Conservation (phyloP, 2,113 vertebrate genomes). For the Ploceus nigricollis region DNA sequence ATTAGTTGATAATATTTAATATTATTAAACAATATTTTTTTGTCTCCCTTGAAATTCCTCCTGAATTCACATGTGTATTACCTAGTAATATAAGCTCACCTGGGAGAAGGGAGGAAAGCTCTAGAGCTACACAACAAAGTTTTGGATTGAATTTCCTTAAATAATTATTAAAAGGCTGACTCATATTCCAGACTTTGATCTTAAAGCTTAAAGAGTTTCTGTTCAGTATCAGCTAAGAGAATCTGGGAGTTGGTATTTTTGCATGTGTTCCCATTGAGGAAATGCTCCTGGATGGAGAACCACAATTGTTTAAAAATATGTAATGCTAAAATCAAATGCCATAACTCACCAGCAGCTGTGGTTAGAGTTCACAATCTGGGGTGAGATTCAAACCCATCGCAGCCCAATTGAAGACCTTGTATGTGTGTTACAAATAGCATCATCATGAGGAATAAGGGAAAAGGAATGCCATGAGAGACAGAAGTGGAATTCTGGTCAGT, state of each 20-base stretch:
- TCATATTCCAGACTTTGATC: background rate
- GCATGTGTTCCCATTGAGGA: background rate
- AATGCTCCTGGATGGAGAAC: background rate
- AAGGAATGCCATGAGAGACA: background rate
- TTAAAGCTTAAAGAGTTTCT: background rate
- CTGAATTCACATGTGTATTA: background rate
- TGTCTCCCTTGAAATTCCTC: background rate
- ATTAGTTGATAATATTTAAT: background rate
- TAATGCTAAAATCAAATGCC: background rate
- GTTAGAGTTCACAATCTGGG: background rate
- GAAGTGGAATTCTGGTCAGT: background rate
- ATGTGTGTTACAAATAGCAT: background rate
- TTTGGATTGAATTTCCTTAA: background rate
- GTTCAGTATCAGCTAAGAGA: background rate
- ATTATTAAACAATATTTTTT: background rate
- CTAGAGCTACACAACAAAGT: background rate
- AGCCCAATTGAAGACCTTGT: background rate
- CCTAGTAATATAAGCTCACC: background rate
- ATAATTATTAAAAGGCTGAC: background rate
- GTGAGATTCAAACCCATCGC: background rate
- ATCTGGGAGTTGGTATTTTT: background rate
- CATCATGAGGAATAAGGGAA: background rate
- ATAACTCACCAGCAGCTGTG: background rate
- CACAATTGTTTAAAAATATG: background rate
- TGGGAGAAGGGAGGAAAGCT: background rate